Base-by-base conservation (phyloP, 2,888 invertebrate species). In the Eupithecia abbreviata region DNA sequence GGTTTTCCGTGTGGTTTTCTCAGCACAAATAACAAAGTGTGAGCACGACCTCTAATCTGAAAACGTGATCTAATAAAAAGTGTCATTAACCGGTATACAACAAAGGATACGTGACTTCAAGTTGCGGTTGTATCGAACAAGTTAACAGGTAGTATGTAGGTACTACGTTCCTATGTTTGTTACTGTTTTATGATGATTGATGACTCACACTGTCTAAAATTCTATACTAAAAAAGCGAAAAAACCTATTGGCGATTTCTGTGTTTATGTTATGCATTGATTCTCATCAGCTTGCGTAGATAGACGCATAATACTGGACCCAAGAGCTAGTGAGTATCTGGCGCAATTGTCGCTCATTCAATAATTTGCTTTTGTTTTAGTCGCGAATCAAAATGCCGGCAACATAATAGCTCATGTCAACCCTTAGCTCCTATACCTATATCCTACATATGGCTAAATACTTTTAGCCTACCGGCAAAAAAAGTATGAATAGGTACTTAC, bases 31-130 rank as follows among this genome's bases (percentile, higher is more conserved):
- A n/a, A 18, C 15, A 68, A 68, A 6, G 65, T 42, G 62, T 41
- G 9, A 15, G 6, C 15, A 66, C 42, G 15, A 42, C 41, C 18
- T 69, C 30, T 69, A 69, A 69, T 69, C 69, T 18, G 49, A 69
- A 45, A 69, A 49, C 69, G 69, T 69, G 47, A 49, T 45, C 30
- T 6, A 47, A 49, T 69, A 69, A 69, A 69, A 4, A 43, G 18
- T 45, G 18, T 49, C 18, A 49, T 49, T 45, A 18, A 69, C 69
- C 30, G 10, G 30, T 69, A 13, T 45, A 7, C 18, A 69, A n/a
- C 47, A 68, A 69, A 47, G 18, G 10, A 30, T 69, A 69, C 69
- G 69, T 69, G 69, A 69, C 69, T 47, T 47, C 6, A 49, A 69
- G 43, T 45, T 47, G 43, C 5, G n/a, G 18, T 18, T 18, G 58